Evolutionary conservation across 2,888 invertebrate genomes (phyloP), one percentile per base, ranked within the genome.

Genomic region (Napeogenes sylphis): DNA sequence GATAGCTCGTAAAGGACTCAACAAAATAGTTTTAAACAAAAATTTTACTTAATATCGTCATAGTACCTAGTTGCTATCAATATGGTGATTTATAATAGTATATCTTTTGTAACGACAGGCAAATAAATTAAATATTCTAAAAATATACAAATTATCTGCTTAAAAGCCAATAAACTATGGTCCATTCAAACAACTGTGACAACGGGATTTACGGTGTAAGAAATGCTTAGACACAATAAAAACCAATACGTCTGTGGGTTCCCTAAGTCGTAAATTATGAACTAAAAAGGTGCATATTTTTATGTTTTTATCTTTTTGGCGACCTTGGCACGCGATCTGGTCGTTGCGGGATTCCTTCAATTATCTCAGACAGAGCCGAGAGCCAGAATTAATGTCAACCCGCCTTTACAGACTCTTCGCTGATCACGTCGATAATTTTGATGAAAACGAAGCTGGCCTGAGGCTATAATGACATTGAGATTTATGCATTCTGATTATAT

Each of bases 301-400:
- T 70, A 70, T 68, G 68, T 76, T 70, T 75, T 77, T 70, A 66
- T 74, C 73, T 75, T 73, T 63, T 72, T 75, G 67, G 56, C 71
- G 79, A 73, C 83, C 85, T 82, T 82, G 81, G 72, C 85, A 83
- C 80, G 84, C 83, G 75, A 82, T 77, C 70, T 67, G 69, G 65
- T 74, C 76, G 75, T 79, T 77, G 75, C 71, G 69, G 60, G 69
- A 65, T 71, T 68, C 66, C 69, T 68, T 75, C 76, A 77, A 76
- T 78, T 78, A 78, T 67, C 68, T 67, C 69, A 61, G 68, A 63
- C 61, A 55, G 58, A 59, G 59, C 57, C 63, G 56, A 61, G 59
- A 55, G 62, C 35, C 56, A 47, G 58, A 45, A 63, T 46, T 63
- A 63, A 65, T 66, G 68, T 68, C 68, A 68, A 70, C 69, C 64